A percentile compares a stretch with the other conserved stretches of the same genome.
phyloP scores from a whole-genome alignment of 2,888 invertebrate species.

The Horisme vitalbata region DNA sequence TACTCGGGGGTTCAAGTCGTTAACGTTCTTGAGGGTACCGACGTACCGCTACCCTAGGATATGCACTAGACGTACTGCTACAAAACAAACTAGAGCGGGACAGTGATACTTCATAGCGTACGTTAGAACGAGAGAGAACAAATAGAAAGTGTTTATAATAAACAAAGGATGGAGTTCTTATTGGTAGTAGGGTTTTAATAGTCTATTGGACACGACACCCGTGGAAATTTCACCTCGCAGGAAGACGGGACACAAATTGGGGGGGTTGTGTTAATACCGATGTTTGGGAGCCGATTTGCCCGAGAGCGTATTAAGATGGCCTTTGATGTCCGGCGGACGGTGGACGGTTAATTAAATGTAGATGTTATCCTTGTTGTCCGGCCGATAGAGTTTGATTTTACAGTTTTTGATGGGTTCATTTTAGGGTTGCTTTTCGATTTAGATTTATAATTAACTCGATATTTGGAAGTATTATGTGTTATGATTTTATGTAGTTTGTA shows the following conservation, averaged over 20 bases:
- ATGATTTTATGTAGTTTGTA: too few species aligned
- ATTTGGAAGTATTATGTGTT: too few species aligned
- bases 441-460: constrained; percentile 5
- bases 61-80: constrained; percentile 74
- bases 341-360: constrained; percentile 66
- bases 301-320: constrained; percentile 76
- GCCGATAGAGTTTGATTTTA: constrained; percentile 46
- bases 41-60: constrained; percentile 36
- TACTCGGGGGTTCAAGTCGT: constrained; percentile 73
- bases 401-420: constrained; percentile 45
- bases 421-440: constrained; percentile 19
- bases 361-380: constrained; percentile 53
- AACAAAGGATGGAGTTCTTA: constrained; percentile 80
- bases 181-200: constrained; percentile 59
- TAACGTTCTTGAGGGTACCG: constrained; percentile 76
- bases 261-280: constrained; percentile 53
- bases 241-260: constrained; percentile 60
- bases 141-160: constrained; percentile 80
- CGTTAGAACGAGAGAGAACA: constrained; percentile 43
- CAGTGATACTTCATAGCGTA: constrained; percentile 30
- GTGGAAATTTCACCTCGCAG: constrained; percentile 58
- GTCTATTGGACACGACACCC: constrained; percentile 67
- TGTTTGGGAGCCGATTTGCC: constrained; percentile 70
- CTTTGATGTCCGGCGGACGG: constrained; percentile 59
- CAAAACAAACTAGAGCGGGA: constrained; percentile 66